Conservation (phyloP, 2,797 vertebrate genomes). For the Perodicticus potto region DNA sequence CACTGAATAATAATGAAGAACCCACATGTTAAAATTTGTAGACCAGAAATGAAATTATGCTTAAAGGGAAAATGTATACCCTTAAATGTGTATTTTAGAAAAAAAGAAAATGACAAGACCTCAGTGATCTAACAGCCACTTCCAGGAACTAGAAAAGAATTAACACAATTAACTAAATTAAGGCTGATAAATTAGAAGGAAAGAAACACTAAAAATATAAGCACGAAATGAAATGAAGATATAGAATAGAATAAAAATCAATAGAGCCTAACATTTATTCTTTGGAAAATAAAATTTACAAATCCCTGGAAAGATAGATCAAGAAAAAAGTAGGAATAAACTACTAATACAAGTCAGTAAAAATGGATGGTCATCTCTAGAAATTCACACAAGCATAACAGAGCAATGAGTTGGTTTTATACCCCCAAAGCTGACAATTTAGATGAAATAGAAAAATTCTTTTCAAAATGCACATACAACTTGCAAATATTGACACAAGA, state of each 20-base stretch:
- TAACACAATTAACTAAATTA: neutral
- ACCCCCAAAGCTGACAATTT: neutral
- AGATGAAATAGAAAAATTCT: conserved; percentile 13
- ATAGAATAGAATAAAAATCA: neutral
- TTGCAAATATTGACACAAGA: conserved; percentile 14
- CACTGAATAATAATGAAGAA: conserved; percentile 18
- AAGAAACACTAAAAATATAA: conserved; percentile 10
- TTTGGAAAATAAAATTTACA: conserved; percentile 52
- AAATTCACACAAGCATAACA: conserved; percentile 16
- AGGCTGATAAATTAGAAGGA: conserved; percentile 15
- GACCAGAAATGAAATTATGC: neutral
- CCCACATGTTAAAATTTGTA: neutral
- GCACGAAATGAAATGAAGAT: neutral
- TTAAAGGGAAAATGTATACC: neutral
- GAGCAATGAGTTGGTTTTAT: neutral
- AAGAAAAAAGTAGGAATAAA: neutral
- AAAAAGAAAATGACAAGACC: neutral
- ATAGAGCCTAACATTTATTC: conserved; percentile 52
- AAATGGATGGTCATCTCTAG: neutral
- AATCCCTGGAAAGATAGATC: conserved; percentile 28
- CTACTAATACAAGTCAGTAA: neutral
- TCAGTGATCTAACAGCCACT: neutral
- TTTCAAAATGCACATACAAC: neutral
- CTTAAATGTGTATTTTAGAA: neutral
- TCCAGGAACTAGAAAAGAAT: conserved; percentile 18